Evolutionary conservation across 2,113 vertebrate genomes (phyloP).

Genomic region (Pteruthius melanotis): DNA sequence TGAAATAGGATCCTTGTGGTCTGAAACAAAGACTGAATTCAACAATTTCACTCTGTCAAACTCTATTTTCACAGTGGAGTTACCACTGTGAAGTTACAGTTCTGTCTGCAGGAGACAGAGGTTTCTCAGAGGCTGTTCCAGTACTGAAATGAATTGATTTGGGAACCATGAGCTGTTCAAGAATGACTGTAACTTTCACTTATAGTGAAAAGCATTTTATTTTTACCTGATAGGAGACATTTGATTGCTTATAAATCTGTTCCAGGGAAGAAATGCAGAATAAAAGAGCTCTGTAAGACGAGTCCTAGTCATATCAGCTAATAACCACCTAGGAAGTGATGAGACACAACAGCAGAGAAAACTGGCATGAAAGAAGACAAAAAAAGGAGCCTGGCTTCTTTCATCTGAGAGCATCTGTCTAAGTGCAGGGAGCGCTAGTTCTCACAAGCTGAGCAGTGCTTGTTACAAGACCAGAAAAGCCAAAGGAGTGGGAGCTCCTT

Average conservation of each 20-base stretch:
- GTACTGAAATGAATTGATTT: conserved; percentile 18
- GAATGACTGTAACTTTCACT: not conserved
- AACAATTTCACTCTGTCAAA: not conserved
- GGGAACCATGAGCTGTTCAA: not conserved
- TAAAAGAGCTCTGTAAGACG: not conserved
- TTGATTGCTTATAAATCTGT: not conserved
- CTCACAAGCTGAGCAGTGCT: not conserved
- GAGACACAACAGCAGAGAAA: not conserved
- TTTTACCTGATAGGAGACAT: not conserved
- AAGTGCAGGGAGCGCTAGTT: not conserved
- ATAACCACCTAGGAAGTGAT: not conserved
- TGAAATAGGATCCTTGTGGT: conserved; percentile 13
- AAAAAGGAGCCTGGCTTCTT: not conserved
- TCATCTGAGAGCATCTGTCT: not conserved
- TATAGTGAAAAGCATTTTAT: not conserved
- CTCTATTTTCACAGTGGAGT: not conserved
- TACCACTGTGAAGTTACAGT: not conserved
- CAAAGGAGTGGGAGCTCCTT: not conserved
- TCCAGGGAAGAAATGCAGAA: not conserved
- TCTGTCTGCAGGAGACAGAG: not conserved
- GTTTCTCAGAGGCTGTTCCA: conserved; percentile 14
- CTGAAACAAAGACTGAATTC: conserved; percentile 22
- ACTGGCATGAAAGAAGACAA: not conserved
- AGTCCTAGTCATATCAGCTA: not conserved
- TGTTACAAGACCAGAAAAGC: not conserved